Percentiles rank a stretch among this genome's conserved stretches.
Conservation (phyloP, 2,113 vertebrate genomes). For the Arothron firmamentum region DNA sequence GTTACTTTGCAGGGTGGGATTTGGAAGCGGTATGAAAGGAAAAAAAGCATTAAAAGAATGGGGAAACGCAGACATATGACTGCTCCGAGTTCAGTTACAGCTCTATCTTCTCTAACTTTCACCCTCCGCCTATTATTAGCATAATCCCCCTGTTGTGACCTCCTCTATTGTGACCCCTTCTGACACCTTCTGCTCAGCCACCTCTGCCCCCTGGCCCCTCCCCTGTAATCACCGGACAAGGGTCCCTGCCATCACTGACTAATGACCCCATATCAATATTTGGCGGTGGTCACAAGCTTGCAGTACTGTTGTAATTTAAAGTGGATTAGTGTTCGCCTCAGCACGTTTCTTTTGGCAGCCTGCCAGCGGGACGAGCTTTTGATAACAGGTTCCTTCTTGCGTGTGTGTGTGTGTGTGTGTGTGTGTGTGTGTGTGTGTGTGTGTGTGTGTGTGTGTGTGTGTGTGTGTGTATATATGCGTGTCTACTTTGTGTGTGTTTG, state of each 20-base stretch:
- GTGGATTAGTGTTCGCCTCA: constrained; percentile 75
- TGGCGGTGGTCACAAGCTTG: constrained; percentile 71
- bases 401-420: constrained; percentile 45
- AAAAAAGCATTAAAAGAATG: background rate
- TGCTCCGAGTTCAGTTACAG: constrained; percentile 3
- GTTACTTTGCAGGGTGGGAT: constrained; percentile 5
- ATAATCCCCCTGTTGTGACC: constrained; percentile 50
- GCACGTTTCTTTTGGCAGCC: constrained; percentile 74
- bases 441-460: constrained; percentile 26
- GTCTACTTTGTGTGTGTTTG: constrained; percentile 42
- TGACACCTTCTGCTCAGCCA: constrained; percentile 46
- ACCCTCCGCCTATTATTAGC: constrained; percentile 41
- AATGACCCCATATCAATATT: constrained; percentile 77
- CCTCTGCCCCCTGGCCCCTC: constrained; percentile 40
- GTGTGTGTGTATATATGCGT: constrained; percentile 27
- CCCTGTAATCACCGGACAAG: constrained; percentile 54
- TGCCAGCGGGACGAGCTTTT: constrained; percentile 71
- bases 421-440: background rate
- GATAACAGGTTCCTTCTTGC: constrained; percentile 77
- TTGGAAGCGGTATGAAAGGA: background rate
- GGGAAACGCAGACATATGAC: constrained; percentile 24
- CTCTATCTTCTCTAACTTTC: constrained; percentile 33
- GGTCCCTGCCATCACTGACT: constrained; percentile 65
- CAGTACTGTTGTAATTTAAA: constrained; percentile 73
- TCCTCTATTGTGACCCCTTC: constrained; percentile 35